These are phyloP conservation scores for Sesia apiformis DNA, from an alignment of 2,888 invertebrate species.

Conservation along the genomic window DNA sequence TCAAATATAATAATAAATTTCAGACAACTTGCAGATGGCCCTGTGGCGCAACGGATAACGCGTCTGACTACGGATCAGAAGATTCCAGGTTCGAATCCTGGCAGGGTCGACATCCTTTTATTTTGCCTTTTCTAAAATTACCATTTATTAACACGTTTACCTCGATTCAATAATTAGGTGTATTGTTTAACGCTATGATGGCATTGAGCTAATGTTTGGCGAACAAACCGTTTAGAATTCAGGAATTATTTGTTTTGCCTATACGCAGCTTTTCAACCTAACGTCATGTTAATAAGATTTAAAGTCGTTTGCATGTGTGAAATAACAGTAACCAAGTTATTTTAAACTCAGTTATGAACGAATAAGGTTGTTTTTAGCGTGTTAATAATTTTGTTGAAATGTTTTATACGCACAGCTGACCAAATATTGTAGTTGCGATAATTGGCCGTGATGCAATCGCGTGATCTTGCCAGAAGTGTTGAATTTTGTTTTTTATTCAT, in stretches of 20 bases:
- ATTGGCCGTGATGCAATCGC: conserved; percentile 71
- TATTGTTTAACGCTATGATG: conserved; percentile 43
- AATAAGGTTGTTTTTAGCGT: conserved; percentile 16
- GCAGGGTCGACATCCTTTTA: conserved; percentile 58
- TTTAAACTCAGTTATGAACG: accelerated
- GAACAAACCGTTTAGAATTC: neutral
- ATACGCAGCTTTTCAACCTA: neutral
- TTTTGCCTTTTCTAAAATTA: conserved; percentile 14
- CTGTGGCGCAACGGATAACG: conserved; percentile 81
- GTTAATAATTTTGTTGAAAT: conserved; percentile 16
- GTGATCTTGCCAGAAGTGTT: conserved; percentile 33
- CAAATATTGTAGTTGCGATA: conserved; percentile 72
- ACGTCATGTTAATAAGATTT: conserved; percentile 19
- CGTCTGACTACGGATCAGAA: conserved; percentile 83
- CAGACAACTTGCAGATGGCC: conserved; percentile 35
- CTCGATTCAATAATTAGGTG: conserved; percentile 36
- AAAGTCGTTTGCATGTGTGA: conserved; percentile 21
- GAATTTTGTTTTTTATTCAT: neutral
- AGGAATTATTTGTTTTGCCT: neutral
- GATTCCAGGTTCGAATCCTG: conserved; percentile 80
- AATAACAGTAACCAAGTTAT: neutral
- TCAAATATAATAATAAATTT: neutral
- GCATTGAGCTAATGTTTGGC: conserved; percentile 44
- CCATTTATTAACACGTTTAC: conserved; percentile 16
- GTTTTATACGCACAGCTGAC: conserved; percentile 62